These are phyloP conservation scores for Drosophila recens DNA, from an alignment of 2,888 invertebrate species.

Conservation along the genomic window DNA sequence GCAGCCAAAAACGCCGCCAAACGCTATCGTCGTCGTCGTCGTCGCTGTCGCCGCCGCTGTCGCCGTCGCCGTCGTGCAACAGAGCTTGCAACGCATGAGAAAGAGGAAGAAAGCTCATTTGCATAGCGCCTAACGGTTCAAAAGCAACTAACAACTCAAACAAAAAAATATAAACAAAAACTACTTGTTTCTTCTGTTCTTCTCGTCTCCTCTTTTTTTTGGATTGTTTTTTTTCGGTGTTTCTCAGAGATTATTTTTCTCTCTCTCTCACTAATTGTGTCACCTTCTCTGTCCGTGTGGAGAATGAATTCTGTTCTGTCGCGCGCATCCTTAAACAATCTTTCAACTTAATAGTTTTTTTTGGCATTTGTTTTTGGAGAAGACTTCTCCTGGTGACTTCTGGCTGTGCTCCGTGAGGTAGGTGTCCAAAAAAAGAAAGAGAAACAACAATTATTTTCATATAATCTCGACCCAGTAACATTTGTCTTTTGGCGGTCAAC, in stretches of 20 bases:
- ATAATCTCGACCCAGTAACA: not conserved
- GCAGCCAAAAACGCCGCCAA: slow-evolving; percentile 31
- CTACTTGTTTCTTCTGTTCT: slow-evolving; percentile 11
- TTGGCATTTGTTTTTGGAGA: slow-evolving; percentile 4
- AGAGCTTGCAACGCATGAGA: slow-evolving; percentile 54
- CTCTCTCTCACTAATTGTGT: not conserved
- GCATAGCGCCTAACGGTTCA: slow-evolving; percentile 51
- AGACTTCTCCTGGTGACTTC: slow-evolving; percentile 25
- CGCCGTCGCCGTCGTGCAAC: slow-evolving; percentile 39
- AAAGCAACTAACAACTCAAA: slow-evolving; percentile 29
- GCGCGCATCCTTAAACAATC: slow-evolving; percentile 17
- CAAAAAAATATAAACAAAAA: slow-evolving; percentile 15
- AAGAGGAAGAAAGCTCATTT: slow-evolving; percentile 53
- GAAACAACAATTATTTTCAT: not conserved
- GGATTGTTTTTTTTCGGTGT: slow-evolving; percentile 49
- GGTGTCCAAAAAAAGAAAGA: slow-evolving; percentile 15
- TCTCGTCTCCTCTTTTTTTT: slow-evolving; percentile 30
- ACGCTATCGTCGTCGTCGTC: slow-evolving; percentile 19
- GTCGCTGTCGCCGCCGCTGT: slow-evolving; percentile 11
- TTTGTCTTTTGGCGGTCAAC: slow-evolving; percentile 51
- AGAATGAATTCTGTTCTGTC: slow-evolving; percentile 9
- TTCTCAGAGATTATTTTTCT: slow-evolving; percentile 26
- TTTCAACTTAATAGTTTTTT: slow-evolving; percentile 2
- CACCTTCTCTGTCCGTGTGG: not conserved
- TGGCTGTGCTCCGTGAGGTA: slow-evolving; percentile 50